Evolutionary conservation across 2,113 vertebrate genomes (phyloP).

Genomic region (Poeciliopsis turrubarensis): DNA sequence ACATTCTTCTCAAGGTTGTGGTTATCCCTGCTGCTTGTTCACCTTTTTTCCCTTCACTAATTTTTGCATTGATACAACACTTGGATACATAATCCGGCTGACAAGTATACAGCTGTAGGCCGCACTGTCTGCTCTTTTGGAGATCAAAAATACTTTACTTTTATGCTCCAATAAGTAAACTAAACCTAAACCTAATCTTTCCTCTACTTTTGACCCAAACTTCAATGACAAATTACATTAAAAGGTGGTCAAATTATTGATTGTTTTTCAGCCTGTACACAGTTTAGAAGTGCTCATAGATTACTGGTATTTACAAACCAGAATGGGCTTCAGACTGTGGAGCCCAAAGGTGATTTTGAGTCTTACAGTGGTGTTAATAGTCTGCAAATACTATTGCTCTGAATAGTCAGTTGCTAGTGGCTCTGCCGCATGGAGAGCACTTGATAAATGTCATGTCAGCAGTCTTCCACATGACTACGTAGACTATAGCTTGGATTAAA

Average conservation of each 20-base stretch:
- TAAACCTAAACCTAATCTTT: too few species aligned
- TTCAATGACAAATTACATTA: neutral
- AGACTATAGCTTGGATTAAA: neutral
- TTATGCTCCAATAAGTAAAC: too few species aligned
- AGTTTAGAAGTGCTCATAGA: too few species aligned
- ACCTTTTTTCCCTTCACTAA: too few species aligned
- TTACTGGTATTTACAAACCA: neutral
- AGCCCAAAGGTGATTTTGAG: neutral
- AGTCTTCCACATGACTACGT: neutral
- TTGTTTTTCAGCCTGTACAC: neutral
- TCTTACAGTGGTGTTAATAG: neutral
- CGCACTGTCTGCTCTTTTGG: too few species aligned
- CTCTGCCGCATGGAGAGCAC: neutral
- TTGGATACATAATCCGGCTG: too few species aligned
- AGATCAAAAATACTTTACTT: too few species aligned
- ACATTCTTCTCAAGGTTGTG: too few species aligned
- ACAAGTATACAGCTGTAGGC: too few species aligned
- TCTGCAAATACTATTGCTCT: neutral
- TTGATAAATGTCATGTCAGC: neutral
- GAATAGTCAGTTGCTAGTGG: neutral
- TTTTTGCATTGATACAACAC: too few species aligned
- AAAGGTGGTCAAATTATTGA: neutral
- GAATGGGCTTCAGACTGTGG: neutral
- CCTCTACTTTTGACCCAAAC: too few species aligned
- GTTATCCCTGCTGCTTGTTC: too few species aligned